Evolutionary conservation across 2,113 vertebrate species (phyloP).

Genomic region (Bos taurus): ARS-UCD2.0 NC_037331.1:45376501-45377000

Average conservation of each 20-base stretch:
- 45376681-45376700: neutral
- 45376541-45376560: neutral
- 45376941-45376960: neutral
- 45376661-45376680: neutral
- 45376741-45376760: neutral
- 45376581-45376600: neutral
- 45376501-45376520: neutral
- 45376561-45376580: neutral
- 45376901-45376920: neutral
- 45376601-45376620: neutral
- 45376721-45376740: neutral
- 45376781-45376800: neutral
- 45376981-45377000: neutral
- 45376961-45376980: neutral
- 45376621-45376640: neutral
- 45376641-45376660: neutral
- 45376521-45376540: neutral
- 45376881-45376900: neutral
- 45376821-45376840: neutral
- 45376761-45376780: neutral
- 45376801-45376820: constrained; percentile 1
- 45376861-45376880: neutral
- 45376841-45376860: neutral
- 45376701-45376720: neutral
- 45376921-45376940: neutral